Percentiles rank a stretch among this genome's conserved stretches.
phyloP scores from a whole-genome alignment of 2,113 vertebrate species.

The Dicrurus megarhynchus region DNA sequence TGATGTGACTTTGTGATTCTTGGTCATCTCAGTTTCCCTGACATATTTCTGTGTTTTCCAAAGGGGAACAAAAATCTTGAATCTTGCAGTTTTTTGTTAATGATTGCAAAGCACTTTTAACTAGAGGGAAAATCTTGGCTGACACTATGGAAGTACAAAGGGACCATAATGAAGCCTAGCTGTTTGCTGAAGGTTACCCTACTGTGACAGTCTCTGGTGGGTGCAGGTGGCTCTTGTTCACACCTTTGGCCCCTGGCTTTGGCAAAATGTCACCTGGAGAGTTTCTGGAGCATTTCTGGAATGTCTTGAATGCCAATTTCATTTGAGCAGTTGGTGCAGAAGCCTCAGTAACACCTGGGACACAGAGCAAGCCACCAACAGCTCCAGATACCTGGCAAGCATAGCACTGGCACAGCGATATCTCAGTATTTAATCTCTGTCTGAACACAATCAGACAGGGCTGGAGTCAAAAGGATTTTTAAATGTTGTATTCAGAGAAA shows the following conservation, averaged over 20 bases:
- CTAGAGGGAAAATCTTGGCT: neutral
- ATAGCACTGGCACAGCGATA: accelerated
- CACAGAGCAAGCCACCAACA: neutral
- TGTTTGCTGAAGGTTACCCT: neutral
- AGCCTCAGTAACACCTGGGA: neutral
- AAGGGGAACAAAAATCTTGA: neutral
- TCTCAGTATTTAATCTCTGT: neutral
- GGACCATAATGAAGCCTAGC: neutral
- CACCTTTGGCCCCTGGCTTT: neutral
- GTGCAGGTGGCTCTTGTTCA: neutral
- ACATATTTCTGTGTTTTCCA: neutral
- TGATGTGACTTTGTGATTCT: neutral
- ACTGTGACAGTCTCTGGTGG: neutral
- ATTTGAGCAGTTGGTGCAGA: neutral
- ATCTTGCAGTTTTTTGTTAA: neutral
- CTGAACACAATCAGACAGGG: neutral
- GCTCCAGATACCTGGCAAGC: neutral
- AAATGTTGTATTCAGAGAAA: neutral
- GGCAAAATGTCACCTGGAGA: neutral
- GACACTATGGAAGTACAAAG: neutral
- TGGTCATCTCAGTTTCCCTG: neutral
- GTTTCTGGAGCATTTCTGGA: neutral
- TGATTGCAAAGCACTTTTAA: neutral
- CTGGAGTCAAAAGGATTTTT: neutral
- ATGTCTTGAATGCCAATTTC: neutral